A percentile compares a stretch with the other conserved stretches of the same genome.
Evolutionary conservation across 2,888 invertebrate species (phyloP).

Genomic region (Hirtodrosophila confusa): DNA sequence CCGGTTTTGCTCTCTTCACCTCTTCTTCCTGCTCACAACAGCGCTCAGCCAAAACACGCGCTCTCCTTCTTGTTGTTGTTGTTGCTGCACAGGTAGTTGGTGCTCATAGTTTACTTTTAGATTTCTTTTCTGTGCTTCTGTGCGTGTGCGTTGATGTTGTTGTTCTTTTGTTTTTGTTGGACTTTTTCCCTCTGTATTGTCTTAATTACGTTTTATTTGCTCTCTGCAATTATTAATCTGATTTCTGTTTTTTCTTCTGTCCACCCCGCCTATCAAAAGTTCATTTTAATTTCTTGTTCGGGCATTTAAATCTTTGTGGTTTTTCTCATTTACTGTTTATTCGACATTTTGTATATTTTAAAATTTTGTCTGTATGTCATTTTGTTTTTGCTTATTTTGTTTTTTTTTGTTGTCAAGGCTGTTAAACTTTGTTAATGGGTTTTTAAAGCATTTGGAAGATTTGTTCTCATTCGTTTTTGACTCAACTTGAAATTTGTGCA

Average conservation of each 20-base stretch:
- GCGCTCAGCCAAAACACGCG: slow-evolving; percentile 24
- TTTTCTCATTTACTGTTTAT: slow-evolving; percentile 30
- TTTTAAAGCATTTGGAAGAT: slow-evolving; percentile 21
- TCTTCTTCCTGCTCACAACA: slow-evolving; percentile 27
- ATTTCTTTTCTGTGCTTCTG: slow-evolving; percentile 69
- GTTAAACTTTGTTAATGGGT: slow-evolving; percentile 50
- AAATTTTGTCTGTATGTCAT: slow-evolving; percentile 5
- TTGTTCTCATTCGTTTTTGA: slow-evolving; percentile 5
- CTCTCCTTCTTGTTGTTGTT: slow-evolving; percentile 34
- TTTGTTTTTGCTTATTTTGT: slow-evolving; percentile 11
- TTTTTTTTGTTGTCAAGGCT: slow-evolving; percentile 36
- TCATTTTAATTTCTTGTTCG: slow-evolving; percentile 35
- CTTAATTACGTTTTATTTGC: slow-evolving; percentile 69
- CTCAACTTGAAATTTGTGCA: slow-evolving; percentile 12
- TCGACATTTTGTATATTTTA: slow-evolving; percentile 40
- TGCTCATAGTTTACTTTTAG: slow-evolving; percentile 74
- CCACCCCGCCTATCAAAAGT: slow-evolving; percentile 37
- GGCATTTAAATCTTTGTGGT: slow-evolving; percentile 19
- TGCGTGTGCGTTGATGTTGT: slow-evolving; percentile 41
- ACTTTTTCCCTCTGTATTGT: slow-evolving; percentile 27
- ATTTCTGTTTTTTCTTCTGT: slow-evolving; percentile 36
- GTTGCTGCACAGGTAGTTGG: slow-evolving; percentile 65
- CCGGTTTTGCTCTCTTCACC: slow-evolving; percentile 55
- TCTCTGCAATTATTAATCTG: slow-evolving; percentile 59
- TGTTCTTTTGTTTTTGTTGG: slow-evolving; percentile 29